Evolutionary conservation across 2,797 vertebrate genomes (phyloP).

Genomic region (Salarias fasciatus): DNA sequence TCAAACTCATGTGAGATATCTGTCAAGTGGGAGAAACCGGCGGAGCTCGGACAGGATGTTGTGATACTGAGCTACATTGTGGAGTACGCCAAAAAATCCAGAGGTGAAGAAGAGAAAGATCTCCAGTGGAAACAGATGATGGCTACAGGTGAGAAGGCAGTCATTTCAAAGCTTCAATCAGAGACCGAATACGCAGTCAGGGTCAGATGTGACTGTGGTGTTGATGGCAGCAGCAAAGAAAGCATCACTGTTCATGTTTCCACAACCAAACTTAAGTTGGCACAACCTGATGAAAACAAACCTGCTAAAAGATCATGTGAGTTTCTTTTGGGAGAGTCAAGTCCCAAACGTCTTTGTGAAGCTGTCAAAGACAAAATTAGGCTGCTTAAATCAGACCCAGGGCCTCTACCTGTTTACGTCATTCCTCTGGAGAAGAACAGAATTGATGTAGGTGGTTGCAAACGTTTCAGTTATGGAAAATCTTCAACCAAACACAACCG

Average conservation of each 20-base stretch:
- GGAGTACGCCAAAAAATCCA: constrained; percentile 19
- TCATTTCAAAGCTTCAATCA: constrained; percentile 39
- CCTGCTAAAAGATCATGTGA: constrained; percentile 13
- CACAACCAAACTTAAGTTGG: constrained; percentile 21
- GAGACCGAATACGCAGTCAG: constrained; percentile 41
- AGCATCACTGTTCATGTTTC: constrained; percentile 7
- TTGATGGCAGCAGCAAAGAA: constrained; percentile 39
- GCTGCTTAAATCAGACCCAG: too few relatives aligned
- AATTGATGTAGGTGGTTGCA: constrained; percentile 15
- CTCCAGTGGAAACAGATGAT: constrained; percentile 26
- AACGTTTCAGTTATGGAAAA: constrained; percentile 17
- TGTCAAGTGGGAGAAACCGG: constrained; percentile 47
- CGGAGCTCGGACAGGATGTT: constrained; percentile 35
- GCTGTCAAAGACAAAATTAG: too few relatives aligned
- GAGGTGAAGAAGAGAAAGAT: not conserved
- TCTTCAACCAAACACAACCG: constrained; percentile 28
- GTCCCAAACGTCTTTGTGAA: too few relatives aligned
- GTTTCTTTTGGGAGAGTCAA: too few relatives aligned
- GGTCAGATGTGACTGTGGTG: constrained; percentile 60
- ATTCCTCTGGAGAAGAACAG: constrained; percentile 25
- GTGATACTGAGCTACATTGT: constrained; percentile 31
- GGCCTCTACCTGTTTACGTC: constrained; percentile 22
- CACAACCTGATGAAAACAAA: constrained; percentile 16
- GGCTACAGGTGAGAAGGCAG: not conserved
- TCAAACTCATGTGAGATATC: constrained; percentile 24